A percentile compares a stretch with the other conserved stretches of the same genome.
Conservation (phyloP, 2,113 vertebrate species). For the Tor tambroides region DNA sequence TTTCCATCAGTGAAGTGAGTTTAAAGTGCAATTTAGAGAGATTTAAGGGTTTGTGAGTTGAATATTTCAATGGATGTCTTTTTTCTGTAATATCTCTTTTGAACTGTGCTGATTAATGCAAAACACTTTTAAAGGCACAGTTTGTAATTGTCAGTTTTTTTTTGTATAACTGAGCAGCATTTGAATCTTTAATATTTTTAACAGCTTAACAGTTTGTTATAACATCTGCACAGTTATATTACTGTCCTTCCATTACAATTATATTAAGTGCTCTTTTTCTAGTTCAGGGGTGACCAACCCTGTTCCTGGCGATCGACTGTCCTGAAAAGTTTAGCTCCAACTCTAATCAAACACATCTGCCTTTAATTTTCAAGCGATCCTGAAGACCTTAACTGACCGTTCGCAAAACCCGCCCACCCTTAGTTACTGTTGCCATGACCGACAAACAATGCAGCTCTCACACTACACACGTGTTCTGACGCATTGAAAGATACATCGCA, state of each 20-base stretch:
- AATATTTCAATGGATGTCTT: not conserved
- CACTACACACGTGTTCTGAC: no score
- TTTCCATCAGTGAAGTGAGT: slow-evolving; percentile 31
- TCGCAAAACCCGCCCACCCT: no score
- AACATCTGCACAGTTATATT: slow-evolving; percentile 4
- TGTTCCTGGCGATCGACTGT: no score
- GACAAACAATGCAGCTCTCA: no score
- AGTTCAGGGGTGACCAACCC: no score
- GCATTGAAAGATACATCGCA: no score
- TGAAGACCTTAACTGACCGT: no score
- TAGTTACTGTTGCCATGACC: no score
- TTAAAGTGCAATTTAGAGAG: slow-evolving; percentile 53
- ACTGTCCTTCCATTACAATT: slow-evolving; percentile 1
- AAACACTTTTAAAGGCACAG: slow-evolving; percentile 34
- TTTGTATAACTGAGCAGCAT: not conserved
- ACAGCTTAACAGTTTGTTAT: not conserved
- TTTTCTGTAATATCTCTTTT: not conserved
- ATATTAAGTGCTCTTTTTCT: slow-evolving; percentile 29
- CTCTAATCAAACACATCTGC: no score
- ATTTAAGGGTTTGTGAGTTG: slow-evolving; percentile 18
- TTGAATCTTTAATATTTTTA: not conserved
- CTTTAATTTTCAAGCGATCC: no score
- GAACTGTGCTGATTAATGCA: not conserved
- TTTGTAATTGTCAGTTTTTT: not conserved
- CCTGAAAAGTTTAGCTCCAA: no score